phyloP scores from a whole-genome alignment of 2,113 vertebrate species.

The Haplotaxodon microlepis region DNA sequence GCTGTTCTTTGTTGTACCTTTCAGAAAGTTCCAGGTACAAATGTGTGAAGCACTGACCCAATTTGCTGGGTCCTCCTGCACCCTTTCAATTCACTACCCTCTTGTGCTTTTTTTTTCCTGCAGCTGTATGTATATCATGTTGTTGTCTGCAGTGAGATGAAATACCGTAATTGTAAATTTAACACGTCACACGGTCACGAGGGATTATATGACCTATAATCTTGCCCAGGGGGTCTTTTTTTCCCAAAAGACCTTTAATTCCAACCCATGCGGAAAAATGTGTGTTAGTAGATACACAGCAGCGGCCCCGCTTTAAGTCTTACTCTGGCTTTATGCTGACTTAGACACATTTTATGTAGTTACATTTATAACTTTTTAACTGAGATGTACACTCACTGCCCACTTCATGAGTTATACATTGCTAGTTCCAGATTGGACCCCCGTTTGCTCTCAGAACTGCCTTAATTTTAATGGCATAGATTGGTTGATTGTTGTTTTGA shows the following conservation, averaged over 20 bases:
- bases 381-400: neutral
- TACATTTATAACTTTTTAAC: neutral
- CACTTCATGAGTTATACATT: neutral
- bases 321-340: neutral
- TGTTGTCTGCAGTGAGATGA: neutral
- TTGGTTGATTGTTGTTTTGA: neutral
- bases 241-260: neutral
- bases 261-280: neutral
- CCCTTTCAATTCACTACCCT: neutral
- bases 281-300: neutral
- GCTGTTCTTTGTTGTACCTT: neutral
- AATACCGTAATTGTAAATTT: neutral
- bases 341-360: neutral
- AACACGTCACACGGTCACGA: neutral
- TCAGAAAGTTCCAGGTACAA: neutral
- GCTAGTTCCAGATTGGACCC: neutral
- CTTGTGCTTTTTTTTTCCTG: neutral
- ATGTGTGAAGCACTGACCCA: neutral
- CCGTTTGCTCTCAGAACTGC: neutral
- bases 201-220: neutral
- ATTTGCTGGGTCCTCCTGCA: neutral
- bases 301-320: neutral
- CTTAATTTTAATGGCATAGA: neutral
- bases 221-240: neutral
- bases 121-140: neutral